A percentile compares a stretch with the other conserved stretches of the same genome.
These are phyloP conservation scores for Onthophagus sagittarius DNA, from an alignment of 2,888 invertebrate genomes.

Conservation along the genomic window DNA sequence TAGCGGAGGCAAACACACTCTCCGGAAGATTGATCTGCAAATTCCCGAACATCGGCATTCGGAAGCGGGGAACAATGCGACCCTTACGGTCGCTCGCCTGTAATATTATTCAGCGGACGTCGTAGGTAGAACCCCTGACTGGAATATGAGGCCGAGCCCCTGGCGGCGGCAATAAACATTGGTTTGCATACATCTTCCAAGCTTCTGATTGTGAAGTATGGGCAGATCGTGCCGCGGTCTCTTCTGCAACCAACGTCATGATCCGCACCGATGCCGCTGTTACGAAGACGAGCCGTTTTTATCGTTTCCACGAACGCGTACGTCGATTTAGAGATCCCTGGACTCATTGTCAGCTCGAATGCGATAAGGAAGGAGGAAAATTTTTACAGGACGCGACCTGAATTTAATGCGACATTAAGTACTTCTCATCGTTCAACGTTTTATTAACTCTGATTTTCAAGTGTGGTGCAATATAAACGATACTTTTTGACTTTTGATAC, in stretches of 20 bases:
- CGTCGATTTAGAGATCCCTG: not conserved
- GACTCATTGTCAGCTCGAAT: not conserved
- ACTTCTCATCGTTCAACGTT: not conserved
- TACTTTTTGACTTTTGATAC: not conserved
- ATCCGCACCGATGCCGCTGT: not conserved
- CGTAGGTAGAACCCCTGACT: constrained; percentile 29
- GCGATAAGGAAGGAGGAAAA: not conserved
- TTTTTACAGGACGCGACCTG: not conserved
- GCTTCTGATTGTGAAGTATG: constrained; percentile 31
- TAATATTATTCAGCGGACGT: constrained; percentile 31
- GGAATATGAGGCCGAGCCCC: constrained; percentile 27
- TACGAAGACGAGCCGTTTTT: not conserved
- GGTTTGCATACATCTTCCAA: constrained; percentile 33
- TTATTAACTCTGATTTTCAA: not conserved
- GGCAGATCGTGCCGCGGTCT: constrained; percentile 26
- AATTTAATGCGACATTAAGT: not conserved
- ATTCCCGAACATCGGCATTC: not conserved
- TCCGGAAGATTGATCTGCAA: not conserved
- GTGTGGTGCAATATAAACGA: not conserved
- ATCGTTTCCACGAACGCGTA: not conserved
- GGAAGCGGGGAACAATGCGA: constrained; percentile 1
- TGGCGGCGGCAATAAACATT: constrained; percentile 33
- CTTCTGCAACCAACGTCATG: not conserved
- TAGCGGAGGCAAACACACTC: not conserved
- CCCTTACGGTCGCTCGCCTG: not conserved